A percentile compares a stretch with the other conserved stretches of the same genome.
phyloP scores from a whole-genome alignment of 2,888 invertebrate genomes.

The Agrochola lota region DNA sequence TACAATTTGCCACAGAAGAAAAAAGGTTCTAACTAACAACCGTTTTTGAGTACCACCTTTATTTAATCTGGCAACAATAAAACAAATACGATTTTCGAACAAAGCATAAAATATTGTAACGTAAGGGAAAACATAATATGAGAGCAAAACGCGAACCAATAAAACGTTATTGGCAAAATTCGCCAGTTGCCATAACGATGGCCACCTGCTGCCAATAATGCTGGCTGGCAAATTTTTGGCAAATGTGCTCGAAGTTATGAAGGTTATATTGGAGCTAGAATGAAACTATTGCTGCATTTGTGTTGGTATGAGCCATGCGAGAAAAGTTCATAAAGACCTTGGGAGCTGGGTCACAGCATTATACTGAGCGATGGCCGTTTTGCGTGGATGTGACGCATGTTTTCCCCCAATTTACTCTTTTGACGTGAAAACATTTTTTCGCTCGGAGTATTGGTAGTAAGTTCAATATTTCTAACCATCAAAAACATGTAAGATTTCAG shows the following conservation, averaged over 20 bases:
- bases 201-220: conserved; percentile 52
- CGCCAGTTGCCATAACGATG: conserved; percentile 35
- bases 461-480: too few species aligned
- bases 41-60: neutral
- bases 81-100: conserved; percentile 34
- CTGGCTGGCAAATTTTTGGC: conserved; percentile 38
- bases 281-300: neutral
- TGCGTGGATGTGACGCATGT: too few species aligned
- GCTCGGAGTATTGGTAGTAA: too few species aligned
- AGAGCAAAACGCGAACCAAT: conserved; percentile 36
- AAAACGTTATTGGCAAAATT: conserved; percentile 61
- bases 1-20: neutral
- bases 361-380: too few species aligned
- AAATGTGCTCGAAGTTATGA: conserved; percentile 4
- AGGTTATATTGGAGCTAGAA: neutral
- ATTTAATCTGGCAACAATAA: conserved; percentile 39
- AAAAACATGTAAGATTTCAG: too few species aligned
- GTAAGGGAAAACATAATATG: conserved; percentile 40
- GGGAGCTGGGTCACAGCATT: too few species aligned
- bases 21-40: neutral
- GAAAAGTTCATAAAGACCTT: neutral
- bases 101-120: conserved; percentile 28
- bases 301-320: neutral
- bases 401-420: too few species aligned
- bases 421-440: too few species aligned